Evolutionary conservation across 2,797 vertebrate species (phyloP).

Genomic region (Poecilia gillii): DNA sequence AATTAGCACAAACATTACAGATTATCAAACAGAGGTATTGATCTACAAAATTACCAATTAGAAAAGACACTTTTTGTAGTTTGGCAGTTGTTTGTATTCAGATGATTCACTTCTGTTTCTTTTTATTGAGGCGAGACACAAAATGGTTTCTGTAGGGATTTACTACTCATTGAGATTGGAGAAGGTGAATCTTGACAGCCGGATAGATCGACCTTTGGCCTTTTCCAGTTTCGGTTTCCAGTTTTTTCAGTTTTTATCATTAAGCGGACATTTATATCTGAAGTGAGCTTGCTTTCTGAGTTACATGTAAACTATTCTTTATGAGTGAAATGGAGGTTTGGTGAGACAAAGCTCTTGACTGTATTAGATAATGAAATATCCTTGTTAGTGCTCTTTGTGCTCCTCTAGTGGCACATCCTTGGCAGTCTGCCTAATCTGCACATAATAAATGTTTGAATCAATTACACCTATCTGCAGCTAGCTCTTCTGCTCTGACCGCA

Average conservation of each 20-base stretch:
- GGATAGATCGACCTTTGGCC: background rate
- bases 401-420: conserved; percentile 45
- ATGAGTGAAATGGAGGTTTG: conserved; percentile 12
- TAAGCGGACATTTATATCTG: background rate
- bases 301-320: conserved; percentile 17
- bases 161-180: background rate
- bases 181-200: background rate
- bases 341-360: conserved; percentile 28
- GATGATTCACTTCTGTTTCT: background rate
- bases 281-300: background rate
- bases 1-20: too few relatives aligned
- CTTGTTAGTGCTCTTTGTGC: conserved; percentile 29
- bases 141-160: background rate
- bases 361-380: conserved; percentile 34
- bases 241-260: conserved; percentile 41
- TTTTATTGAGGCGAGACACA: background rate
- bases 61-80: background rate
- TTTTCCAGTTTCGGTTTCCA: background rate
- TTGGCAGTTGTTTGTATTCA: background rate
- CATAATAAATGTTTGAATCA: conserved; percentile 74
- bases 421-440: conserved; percentile 63
- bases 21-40: too few relatives aligned
- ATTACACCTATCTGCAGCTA: conserved; percentile 71
- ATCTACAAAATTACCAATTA: too few relatives aligned
- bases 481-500: conserved; percentile 63